These are phyloP conservation scores for Pelecanoides urinatrix DNA, from an alignment of 2,113 vertebrate genomes.

Conservation along the genomic window DNA sequence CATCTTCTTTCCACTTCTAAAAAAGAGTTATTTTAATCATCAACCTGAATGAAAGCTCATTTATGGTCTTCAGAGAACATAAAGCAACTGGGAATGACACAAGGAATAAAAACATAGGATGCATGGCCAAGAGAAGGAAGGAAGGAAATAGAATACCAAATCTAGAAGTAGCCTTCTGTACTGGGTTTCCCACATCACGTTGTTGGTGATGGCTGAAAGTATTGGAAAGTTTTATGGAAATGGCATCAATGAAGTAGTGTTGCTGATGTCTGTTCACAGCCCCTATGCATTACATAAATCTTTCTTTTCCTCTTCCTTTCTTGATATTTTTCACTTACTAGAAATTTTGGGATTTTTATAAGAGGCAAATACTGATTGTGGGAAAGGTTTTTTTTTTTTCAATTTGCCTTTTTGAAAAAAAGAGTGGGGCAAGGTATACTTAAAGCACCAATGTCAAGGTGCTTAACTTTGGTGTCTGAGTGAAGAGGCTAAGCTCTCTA, in stretches of 20 bases:
- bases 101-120: neutral
- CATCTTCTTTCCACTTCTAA: neutral
- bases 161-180: neutral
- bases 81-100: neutral
- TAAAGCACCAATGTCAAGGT: neutral
- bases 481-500: neutral
- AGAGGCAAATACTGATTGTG: neutral
- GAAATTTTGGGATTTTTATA: neutral
- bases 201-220: neutral
- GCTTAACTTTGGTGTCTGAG: neutral
- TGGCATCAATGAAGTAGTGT: neutral
- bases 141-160: neutral
- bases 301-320: neutral
- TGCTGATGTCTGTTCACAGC: neutral
- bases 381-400: neutral
- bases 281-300: neutral
- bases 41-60: neutral
- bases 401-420: neutral
- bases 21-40: neutral
- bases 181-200: neutral
- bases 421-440: neutral
- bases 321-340: neutral
- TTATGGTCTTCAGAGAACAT: neutral
- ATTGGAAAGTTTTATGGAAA: neutral
- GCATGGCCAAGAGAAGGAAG: neutral